Evolutionary conservation across 1,140 invertebrate genomes (phyloP).

Genomic region (Andrena cerasifolii): DNA sequence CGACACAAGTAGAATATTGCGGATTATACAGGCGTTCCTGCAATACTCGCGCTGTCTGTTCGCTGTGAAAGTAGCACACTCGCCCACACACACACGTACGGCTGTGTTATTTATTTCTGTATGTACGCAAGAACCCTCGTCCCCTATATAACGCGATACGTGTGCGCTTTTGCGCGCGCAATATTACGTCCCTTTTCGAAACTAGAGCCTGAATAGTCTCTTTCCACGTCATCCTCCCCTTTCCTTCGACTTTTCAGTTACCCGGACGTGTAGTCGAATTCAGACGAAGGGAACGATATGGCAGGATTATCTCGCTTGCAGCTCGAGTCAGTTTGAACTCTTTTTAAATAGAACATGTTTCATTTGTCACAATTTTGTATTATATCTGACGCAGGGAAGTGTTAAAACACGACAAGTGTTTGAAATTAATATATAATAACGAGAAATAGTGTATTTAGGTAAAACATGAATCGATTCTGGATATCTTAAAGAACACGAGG

Average conservation of each 20-base stretch:
- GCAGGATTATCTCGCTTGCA: too few species aligned
- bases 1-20: constrained; percentile 63
- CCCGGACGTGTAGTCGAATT: background rate
- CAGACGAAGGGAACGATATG: background rate
- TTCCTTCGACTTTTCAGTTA: background rate
- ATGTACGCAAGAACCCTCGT: background rate
- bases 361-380: too few species aligned
- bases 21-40: constrained; percentile 62
- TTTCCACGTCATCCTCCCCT: constrained; percentile 28
- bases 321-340: too few species aligned
- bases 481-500: too few species aligned
- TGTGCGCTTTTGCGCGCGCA: constrained; percentile 9
- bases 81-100: background rate
- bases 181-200: constrained; percentile 60
- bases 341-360: background rate
- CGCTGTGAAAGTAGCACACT: constrained; percentile 54
- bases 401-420: too few species aligned
- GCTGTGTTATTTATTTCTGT: background rate
- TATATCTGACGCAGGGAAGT: too few species aligned
- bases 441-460: too few species aligned
- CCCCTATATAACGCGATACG: constrained; percentile 4
- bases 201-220: constrained; percentile 14
- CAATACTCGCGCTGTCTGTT: constrained; percentile 56
- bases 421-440: too few species aligned
- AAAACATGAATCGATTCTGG: too few species aligned